These are phyloP conservation scores for Napeogenes sylphis DNA, from an alignment of 2,888 invertebrate species.

Conservation along the genomic window DNA sequence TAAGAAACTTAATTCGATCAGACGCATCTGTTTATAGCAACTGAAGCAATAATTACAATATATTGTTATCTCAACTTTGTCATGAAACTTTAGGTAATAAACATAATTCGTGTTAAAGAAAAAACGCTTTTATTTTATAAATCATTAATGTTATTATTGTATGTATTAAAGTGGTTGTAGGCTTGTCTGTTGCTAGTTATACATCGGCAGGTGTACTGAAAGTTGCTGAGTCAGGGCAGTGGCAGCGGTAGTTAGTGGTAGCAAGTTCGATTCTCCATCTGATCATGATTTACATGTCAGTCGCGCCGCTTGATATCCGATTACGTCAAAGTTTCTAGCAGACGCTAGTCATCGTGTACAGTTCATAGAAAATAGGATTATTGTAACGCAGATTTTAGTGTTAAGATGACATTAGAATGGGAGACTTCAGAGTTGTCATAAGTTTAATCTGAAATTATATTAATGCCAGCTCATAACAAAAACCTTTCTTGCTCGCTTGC, in stretches of 20 bases:
- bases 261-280: constrained; percentile 63
- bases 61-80: constrained; percentile 43
- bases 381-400: constrained; percentile 47
- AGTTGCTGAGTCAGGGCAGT: constrained; percentile 70
- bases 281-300: constrained; percentile 77
- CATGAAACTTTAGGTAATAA: constrained; percentile 25
- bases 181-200: constrained; percentile 13
- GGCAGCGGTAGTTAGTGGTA: constrained; percentile 74
- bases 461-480: background rate
- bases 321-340: constrained; percentile 43
- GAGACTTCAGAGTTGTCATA: constrained; percentile 33
- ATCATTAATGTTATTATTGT: constrained; percentile 13
- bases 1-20: constrained; percentile 13
- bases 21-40: constrained; percentile 36
- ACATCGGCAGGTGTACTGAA: constrained; percentile 61
- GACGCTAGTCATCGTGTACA: constrained; percentile 57
- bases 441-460: background rate
- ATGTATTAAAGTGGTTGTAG: constrained; percentile 8
- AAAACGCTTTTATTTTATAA: background rate
- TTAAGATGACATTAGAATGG: constrained; percentile 24
- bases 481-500: too few relatives aligned
- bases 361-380: constrained; percentile 62
- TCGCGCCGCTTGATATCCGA: constrained; percentile 73
- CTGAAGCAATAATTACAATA: constrained; percentile 51
- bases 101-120: background rate